Evolutionary conservation across 2,888 invertebrate species (phyloP).

Genomic region (Agrochola lota): DNA sequence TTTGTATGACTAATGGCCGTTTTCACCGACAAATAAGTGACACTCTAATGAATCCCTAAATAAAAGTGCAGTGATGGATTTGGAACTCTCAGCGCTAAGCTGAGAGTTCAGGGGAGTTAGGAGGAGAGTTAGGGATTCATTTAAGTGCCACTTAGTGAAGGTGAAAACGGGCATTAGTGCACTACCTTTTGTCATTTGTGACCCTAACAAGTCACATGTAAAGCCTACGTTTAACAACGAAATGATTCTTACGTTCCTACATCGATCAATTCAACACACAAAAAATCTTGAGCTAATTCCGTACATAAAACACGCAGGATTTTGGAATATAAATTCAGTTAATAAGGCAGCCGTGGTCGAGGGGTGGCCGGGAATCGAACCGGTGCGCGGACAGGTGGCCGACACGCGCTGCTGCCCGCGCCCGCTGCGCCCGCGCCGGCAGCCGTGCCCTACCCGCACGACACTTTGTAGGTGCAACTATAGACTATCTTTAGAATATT

Average conservation of each 20-base stretch:
- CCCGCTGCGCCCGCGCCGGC: conserved; percentile 51
- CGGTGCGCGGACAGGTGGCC: conserved; percentile 86
- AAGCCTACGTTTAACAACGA: no score
- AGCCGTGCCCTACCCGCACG: conserved; percentile 72
- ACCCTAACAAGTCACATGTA: no score
- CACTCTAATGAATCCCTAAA: no score
- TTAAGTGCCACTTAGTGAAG: no score
- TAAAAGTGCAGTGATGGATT: no score
- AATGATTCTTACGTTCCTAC: neutral
- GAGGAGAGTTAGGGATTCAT: no score
- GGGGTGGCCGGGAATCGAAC: conserved; percentile 77
- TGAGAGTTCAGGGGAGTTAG: no score
- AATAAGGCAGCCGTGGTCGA: conserved; percentile 77
- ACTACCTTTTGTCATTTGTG: no score
- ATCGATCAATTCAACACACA: conserved; percentile 1
- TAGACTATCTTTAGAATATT: conserved; percentile 5
- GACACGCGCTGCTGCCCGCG: conserved; percentile 82
- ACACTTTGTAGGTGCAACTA: conserved; percentile 44
- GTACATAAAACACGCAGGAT: conserved; percentile 78
- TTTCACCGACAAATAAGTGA: no score
- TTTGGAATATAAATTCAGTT: conserved; percentile 85
- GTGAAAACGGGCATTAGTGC: no score
- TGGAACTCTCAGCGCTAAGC: no score
- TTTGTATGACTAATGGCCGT: no score
- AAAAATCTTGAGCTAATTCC: conserved; percentile 71